These are phyloP conservation scores for Microplitis mediator DNA, from an alignment of 1,140 invertebrate genomes.

Conservation along the genomic window DNA sequence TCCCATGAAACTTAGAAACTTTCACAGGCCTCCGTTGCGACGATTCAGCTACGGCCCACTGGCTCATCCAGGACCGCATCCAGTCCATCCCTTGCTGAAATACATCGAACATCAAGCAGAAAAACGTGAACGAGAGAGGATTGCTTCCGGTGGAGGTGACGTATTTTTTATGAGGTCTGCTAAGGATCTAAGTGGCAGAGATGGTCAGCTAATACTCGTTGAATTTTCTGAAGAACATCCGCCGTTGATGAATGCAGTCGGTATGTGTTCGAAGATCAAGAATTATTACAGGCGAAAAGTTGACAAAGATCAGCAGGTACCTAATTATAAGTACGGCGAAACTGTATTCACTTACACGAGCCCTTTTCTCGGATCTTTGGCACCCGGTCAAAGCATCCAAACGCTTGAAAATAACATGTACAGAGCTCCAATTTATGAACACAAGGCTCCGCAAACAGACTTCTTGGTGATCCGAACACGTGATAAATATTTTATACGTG, in stretches of 20 bases:
- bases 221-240: constrained; percentile 99
- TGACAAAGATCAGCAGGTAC: constrained; percentile 89
- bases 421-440: constrained; percentile 92
- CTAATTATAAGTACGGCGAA: constrained; percentile 90
- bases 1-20: constrained; percentile 82
- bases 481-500: constrained; percentile 88
- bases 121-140: constrained; percentile 89
- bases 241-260: constrained; percentile 92
- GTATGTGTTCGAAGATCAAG: constrained; percentile 99
- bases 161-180: constrained; percentile 99
- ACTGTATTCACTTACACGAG: constrained; percentile 95
- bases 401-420: constrained; percentile 99
- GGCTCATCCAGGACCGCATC: constrained; percentile 72
- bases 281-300: constrained; percentile 97
- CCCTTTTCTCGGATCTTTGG: constrained; percentile 92
- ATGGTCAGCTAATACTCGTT: constrained; percentile 91
- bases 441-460: constrained; percentile 80
- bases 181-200: constrained; percentile 92
- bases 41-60: constrained; percentile 84
- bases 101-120: constrained; percentile 92
- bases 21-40: constrained; percentile 91
- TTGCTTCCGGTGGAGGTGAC: constrained; percentile 94
- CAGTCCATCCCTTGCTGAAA: constrained; percentile 83
- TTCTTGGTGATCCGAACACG: constrained; percentile 93
- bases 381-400: constrained; percentile 90